Conservation (phyloP, 2,113 vertebrate species). For the Gasterosteus nipponicus region DNA sequence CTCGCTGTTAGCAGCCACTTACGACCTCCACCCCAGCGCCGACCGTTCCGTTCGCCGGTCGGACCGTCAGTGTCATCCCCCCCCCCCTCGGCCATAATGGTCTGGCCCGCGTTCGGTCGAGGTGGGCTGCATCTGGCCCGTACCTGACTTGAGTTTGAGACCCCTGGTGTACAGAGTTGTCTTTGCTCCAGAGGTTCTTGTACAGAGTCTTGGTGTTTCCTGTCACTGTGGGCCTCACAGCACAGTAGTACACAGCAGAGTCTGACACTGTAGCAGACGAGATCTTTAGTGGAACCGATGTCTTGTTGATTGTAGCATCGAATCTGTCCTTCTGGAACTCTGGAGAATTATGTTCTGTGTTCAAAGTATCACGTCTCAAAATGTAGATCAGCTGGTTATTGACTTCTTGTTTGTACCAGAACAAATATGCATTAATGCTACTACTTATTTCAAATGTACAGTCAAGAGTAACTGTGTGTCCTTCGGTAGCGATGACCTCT, state of each 20-base stretch:
- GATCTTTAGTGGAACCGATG: neutral
- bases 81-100: no score
- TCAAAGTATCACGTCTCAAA: neutral
- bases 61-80: no score
- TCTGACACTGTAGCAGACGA: conserved; percentile 9
- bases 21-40: no score
- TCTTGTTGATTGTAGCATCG: neutral
- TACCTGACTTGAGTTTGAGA: no score
- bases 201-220: neutral
- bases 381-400: neutral
- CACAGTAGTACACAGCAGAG: conserved; percentile 54
- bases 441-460: neutral
- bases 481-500: neutral
- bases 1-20: no score
- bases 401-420: conserved; percentile 20
- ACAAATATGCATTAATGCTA: neutral
- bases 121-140: no score
- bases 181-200: neutral
- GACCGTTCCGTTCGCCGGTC: no score
- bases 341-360: neutral
- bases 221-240: conserved; percentile 13
- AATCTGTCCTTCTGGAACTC: conserved; percentile 1
- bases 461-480: neutral
- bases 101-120: no score
- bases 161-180: neutral